phyloP scores from a whole-genome alignment of 1,140 invertebrate species.

The fruit fly (Drosophila melanogaster) region Release_6_plus_ISO1_MT NT_037436.4:5489501-5490000 shows the following conservation, averaged over 20 bases:
- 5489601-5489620: constrained; percentile 20
- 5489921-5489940: constrained; percentile 34
- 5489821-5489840: constrained; percentile 68
- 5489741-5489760: constrained; percentile 1
- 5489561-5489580: constrained; percentile 14
- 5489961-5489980: constrained; percentile 40
- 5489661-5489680: constrained; percentile 32
- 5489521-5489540: not conserved
- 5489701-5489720: constrained; percentile 15
- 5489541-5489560: not conserved
- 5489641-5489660: constrained; percentile 5
- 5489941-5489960: constrained; percentile 26
- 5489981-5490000: constrained; percentile 67
- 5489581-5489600: constrained; percentile 26
- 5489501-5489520: too few relatives aligned
- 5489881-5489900: constrained; percentile 49
- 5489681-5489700: constrained; percentile 31
- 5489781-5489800: constrained; percentile 74
- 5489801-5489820: constrained; percentile 78
- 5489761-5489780: constrained; percentile 36
- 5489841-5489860: constrained; percentile 59
- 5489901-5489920: constrained; percentile 78
- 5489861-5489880: constrained; percentile 21
- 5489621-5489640: constrained; percentile 41
- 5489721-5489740: too few relatives aligned